phyloP scores from a whole-genome alignment of 2,888 invertebrate genomes.

The Pammene aurita region DNA sequence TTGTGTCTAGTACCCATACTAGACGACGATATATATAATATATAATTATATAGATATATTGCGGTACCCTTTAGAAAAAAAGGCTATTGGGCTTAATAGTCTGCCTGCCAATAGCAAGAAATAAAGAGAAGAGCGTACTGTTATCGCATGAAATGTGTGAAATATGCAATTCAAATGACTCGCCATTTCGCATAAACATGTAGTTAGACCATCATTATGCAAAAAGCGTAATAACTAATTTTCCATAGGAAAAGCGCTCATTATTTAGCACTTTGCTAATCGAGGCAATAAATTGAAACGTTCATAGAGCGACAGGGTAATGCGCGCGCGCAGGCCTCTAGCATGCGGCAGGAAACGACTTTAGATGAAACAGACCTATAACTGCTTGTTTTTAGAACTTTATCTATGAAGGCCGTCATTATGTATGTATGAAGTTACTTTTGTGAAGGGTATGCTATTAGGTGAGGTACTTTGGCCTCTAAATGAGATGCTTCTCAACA shows the following conservation, averaged over 20 bases:
- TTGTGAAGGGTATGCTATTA: too few relatives aligned
- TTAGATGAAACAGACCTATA: not conserved
- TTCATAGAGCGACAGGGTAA: conserved; percentile 15
- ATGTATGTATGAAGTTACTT: too few relatives aligned
- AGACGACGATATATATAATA: too few relatives aligned
- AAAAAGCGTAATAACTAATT: conserved; percentile 23
- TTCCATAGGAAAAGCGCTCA: conserved; percentile 19
- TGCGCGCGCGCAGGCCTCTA: conserved; percentile 7
- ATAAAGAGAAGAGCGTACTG: not conserved
- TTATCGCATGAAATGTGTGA: not conserved
- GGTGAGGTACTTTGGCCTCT: too few relatives aligned
- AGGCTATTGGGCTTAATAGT: too few relatives aligned
- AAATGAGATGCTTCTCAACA: too few relatives aligned
- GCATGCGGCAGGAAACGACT: not conserved
- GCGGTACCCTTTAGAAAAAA: too few relatives aligned
- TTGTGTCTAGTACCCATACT: too few relatives aligned
- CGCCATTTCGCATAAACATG: conserved; percentile 2
- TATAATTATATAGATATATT: too few relatives aligned
- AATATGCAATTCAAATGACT: conserved; percentile 13
- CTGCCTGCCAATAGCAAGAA: too few relatives aligned
- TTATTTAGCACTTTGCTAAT: conserved; percentile 20
- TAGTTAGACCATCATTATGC: conserved; percentile 15
- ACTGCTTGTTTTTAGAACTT: too few relatives aligned
- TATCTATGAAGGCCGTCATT: too few relatives aligned
- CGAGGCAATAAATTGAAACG: conserved; percentile 27